These are phyloP conservation scores for Nycticebus coucang DNA, from an alignment of 2,113 vertebrate genomes.

Conservation along the genomic window DNA sequence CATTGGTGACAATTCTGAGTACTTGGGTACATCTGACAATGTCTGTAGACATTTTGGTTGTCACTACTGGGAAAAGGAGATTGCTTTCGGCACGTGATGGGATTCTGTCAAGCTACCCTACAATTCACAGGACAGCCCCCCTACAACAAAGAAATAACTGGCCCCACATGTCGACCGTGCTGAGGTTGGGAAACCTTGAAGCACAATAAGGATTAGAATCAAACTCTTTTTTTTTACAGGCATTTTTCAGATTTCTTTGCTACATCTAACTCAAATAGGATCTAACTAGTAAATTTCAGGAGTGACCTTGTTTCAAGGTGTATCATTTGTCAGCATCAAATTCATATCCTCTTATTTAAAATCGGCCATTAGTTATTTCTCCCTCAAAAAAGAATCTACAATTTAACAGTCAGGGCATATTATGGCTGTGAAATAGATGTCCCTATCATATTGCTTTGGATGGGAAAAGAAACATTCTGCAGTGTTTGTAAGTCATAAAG, in stretches of 20 bases:
- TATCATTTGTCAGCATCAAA: conserved; percentile 61
- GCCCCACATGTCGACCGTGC: background rate
- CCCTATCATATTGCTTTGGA: conserved; percentile 69
- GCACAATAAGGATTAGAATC: background rate
- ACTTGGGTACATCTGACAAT: background rate
- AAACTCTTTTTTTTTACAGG: background rate
- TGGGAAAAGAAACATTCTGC: conserved; percentile 68
- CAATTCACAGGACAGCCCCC: background rate
- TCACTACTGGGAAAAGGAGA: fast-evolving
- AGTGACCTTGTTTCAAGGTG: conserved; percentile 61
- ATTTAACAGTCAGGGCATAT: conserved; percentile 74
- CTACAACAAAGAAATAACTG: background rate
- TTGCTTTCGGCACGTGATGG: background rate
- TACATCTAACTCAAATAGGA: background rate
- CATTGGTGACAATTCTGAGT: background rate
- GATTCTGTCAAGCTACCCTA: background rate
- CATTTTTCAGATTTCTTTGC: background rate
- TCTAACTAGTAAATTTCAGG: conserved; percentile 32
- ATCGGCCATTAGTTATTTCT: conserved; percentile 46
- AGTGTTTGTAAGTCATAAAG: conserved; percentile 72
- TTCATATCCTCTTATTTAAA: conserved; percentile 60
- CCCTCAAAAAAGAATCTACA: conserved; percentile 34
- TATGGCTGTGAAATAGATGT: conserved; percentile 73
- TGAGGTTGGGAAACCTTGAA: background rate
- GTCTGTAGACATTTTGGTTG: background rate